Conservation (phyloP, 2,797 vertebrate genomes). For the Cossypha niveicapilla region DNA sequence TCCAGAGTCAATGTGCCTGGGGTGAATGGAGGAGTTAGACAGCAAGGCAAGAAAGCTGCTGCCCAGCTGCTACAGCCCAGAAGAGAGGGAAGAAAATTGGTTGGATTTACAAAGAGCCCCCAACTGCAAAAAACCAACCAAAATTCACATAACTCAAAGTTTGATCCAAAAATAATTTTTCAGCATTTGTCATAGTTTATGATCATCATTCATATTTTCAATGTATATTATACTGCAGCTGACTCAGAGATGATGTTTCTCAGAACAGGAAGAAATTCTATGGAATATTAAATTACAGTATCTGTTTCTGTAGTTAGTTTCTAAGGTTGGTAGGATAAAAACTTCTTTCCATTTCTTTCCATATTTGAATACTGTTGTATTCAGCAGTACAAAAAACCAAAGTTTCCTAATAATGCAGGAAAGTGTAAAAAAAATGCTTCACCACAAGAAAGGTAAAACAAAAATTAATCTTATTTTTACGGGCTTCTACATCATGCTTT, state of each 20-base stretch:
- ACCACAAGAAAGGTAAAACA: background rate
- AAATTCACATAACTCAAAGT: background rate
- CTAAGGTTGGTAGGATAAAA: background rate
- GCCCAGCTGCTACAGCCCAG: background rate
- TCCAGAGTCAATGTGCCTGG: background rate
- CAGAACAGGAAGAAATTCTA: background rate
- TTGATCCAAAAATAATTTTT: background rate
- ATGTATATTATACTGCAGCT: background rate
- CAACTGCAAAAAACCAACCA: background rate
- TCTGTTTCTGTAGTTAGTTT: background rate
- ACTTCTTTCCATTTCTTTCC: background rate
- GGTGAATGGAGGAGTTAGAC: background rate
- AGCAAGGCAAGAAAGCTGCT: background rate
- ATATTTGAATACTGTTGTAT: background rate
- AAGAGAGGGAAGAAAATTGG: background rate
- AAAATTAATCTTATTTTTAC: background rate
- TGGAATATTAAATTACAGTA: background rate
- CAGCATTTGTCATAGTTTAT: background rate
- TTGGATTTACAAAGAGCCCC: background rate
- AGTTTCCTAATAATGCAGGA: background rate
- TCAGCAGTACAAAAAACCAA: background rate
- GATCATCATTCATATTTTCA: background rate
- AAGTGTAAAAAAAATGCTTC: background rate
- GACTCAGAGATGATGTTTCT: background rate
- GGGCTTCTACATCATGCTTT: background rate